These are phyloP conservation scores for Maniola hyperantus DNA, from an alignment of 2,888 invertebrate genomes.

Conservation along the genomic window DNA sequence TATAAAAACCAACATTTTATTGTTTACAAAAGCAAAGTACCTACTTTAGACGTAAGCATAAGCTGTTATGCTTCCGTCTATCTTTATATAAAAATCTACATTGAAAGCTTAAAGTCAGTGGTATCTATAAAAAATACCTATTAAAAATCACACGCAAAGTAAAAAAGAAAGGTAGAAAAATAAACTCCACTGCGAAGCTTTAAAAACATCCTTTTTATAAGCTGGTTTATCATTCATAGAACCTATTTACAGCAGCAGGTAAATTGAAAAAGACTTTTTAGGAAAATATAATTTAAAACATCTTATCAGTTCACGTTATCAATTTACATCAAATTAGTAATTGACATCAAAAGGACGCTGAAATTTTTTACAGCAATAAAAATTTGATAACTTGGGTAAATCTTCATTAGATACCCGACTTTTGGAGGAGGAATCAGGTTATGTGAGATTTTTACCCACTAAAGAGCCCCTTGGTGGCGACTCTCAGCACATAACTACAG, in stretches of 20 bases:
- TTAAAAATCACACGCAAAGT: no score
- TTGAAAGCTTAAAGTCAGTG: background rate
- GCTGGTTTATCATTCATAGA: no score
- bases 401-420: no score
- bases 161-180: background rate
- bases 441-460: no score
- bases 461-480: no score
- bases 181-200: background rate
- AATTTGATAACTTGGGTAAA: no score
- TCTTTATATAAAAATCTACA: background rate
- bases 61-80: background rate
- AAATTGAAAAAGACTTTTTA: background rate
- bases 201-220: background rate
- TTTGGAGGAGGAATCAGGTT: no score
- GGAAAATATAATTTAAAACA: background rate
- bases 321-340: background rate
- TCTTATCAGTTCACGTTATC: background rate
- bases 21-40: background rate
- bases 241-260: background rate
- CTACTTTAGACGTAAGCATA: background rate
- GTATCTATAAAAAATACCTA: background rate
- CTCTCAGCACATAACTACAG: no score
- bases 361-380: no score
- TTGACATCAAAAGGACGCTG: no score
- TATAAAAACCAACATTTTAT: slow-evolving; percentile 1